Percentiles rank a stretch among this genome's conserved stretches.
These are phyloP conservation scores for Lethenteron reissneri DNA, from an alignment of 2,113 vertebrate species.

Conservation along the genomic window DNA sequence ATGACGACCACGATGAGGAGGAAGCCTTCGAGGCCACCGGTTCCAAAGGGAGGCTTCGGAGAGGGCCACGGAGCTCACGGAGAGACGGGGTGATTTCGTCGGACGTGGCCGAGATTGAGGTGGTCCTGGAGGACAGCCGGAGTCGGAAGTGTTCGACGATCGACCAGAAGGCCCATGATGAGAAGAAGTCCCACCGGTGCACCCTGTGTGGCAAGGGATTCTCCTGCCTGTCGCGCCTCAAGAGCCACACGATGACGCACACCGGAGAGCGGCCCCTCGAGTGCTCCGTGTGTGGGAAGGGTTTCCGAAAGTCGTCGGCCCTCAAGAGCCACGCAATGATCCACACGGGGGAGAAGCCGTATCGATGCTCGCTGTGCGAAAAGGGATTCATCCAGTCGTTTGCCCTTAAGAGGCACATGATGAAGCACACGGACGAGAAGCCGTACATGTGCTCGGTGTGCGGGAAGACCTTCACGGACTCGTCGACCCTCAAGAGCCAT, in stretches of 20 bases:
- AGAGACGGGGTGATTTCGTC: too few species aligned
- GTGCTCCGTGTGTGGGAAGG: constrained; percentile 1
- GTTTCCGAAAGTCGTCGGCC: not conserved
- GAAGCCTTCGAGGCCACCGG: too few species aligned
- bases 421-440: not conserved
- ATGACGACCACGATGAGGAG: too few species aligned
- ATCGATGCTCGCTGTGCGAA: not conserved
- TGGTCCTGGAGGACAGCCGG: too few species aligned
- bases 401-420: not conserved
- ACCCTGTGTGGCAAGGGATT: not conserved
- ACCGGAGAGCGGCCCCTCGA: not conserved
- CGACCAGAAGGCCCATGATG: not conserved
- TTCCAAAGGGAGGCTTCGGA: too few species aligned
- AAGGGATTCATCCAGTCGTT: not conserved
- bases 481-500: not conserved
- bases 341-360: constrained; percentile 4
- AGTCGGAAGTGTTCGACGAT: too few species aligned
- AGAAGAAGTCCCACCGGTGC: constrained; percentile 3
- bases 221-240: not conserved
- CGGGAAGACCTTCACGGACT: constrained; percentile 3
- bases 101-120: too few species aligned
- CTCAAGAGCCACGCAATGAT: not conserved
- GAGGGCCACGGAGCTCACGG: too few species aligned
- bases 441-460: constrained; percentile 4
- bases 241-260: not conserved